Evolutionary conservation across 30 jellyfish, hydroid and myxozoan genomes (phyloP), one percentile per base, ranked within the genome.

Genomic region (Aurelia sp.): DNA sequence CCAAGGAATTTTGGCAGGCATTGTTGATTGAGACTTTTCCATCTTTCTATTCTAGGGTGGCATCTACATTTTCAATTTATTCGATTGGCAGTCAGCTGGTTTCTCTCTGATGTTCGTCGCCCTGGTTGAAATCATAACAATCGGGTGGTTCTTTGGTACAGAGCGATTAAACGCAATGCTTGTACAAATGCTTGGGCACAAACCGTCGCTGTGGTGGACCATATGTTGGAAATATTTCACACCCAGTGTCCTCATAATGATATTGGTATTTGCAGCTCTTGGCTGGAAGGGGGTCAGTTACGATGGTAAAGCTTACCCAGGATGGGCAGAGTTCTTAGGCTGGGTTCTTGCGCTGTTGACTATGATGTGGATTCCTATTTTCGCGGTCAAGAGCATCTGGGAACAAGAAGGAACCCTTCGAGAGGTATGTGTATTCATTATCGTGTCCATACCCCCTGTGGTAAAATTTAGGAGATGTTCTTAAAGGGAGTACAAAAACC

Each of bases 91-190:
- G 65, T 82, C 97, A 44, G 98, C 97, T 27, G 97, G 97, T 18
- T 69, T 92, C 30, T 92, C 98, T 16, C 83, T 92, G 31, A 57
- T 92, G 48, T 87, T 92, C 83, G 83, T 92, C 35, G 98, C 98
- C 3, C 78, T 86, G 63, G 87, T 86, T 41, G 98, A 92, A 82
- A 66, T 68, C 53, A 18, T 92, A 4, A 92, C 98, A 17, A 83
- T 92, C 33, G 98, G 97, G 3, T 92, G 98, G 98, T 51, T 92
- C 37, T 92, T 76, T 82, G 98, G 98, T 8, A 78, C 96, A 3
- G 98, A 92, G 1, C 92, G 98, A 10, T 35, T 92, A 41, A 74
- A 70, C 64, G 90, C 88, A 30, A 75, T 78, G 86, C 79, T 92
- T 6, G 76, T 89, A 31, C 91, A 84, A 52, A 92, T 92, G 98